These are phyloP conservation scores for Channa maculata DNA, from an alignment of 2,113 vertebrate species.

Conservation along the genomic window DNA sequence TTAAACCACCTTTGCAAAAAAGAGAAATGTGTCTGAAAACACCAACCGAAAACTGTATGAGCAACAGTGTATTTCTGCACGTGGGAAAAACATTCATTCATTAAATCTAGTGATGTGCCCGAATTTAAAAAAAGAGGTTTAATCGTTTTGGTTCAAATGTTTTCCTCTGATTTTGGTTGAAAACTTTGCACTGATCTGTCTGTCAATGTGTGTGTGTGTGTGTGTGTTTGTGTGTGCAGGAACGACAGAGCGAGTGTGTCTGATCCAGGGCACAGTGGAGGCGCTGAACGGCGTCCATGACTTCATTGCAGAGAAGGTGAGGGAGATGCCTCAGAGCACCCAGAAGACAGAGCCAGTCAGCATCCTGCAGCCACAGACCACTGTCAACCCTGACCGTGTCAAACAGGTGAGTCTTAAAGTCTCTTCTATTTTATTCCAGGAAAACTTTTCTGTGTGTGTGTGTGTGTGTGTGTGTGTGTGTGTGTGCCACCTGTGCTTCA, in stretches of 20 bases:
- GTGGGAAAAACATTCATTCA: not conserved
- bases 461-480: too few species aligned
- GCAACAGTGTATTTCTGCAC: not conserved
- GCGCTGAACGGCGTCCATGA: conserved; percentile 92
- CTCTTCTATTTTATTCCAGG: not conserved
- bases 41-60: too few species aligned
- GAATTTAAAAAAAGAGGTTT: too few species aligned
- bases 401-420: conserved; percentile 85
- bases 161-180: not conserved
- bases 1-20: too few species aligned
- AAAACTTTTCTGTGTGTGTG: not conserved
- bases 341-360: conserved; percentile 92
- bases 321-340: conserved; percentile 93
- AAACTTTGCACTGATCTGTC: not conserved
- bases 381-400: conserved; percentile 93
- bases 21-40: too few species aligned
- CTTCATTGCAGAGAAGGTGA: conserved; percentile 94
- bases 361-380: conserved; percentile 94
- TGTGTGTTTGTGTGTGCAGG: conserved; percentile 78
- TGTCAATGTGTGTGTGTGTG: not conserved
- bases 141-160: not conserved
- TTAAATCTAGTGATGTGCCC: not conserved
- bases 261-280: conserved; percentile 93
- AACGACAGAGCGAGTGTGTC: conserved; percentile 93
- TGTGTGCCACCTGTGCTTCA: too few species aligned